Evolutionary conservation across 2,797 vertebrate genomes (phyloP), one percentile per base, ranked within the genome.

Genomic region (Hydrocynus forskahlii): DNA sequence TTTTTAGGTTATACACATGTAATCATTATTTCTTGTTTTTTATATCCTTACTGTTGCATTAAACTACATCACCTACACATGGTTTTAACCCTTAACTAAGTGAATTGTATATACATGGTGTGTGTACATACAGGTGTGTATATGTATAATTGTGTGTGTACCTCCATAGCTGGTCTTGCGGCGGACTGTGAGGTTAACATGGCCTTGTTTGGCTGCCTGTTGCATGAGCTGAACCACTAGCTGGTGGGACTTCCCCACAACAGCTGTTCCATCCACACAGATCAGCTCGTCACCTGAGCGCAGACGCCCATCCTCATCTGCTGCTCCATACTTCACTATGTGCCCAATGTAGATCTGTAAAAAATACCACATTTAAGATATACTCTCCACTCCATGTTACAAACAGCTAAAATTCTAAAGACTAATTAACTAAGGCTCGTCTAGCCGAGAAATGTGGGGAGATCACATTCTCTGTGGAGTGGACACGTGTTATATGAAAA

Each of bases 221-320:
- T 99, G 98, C 98, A 99, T 99, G 84, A 99, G 96, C 91, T 99
- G 97, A 82, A 99, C 97, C 82, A 99, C 98, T 84, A 99, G 95
- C 93, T 99, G 98, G 91, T 99, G 98, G 14, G 98, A 99, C 83
- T 99, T 99, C 67, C 98, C 98, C 52, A 99, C 97, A 66, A 99
- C 98, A 0, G 97, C 96, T 0, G 98, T 99, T 83, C 98, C 98
- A 40, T 99, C 98, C 90, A 99, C 98, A 12, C 97, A 99, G 91
- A 97, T 97, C 80, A 99, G 95, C 86, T 99, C 98, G 54, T 99
- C 98, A 0, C 98, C 98, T 0, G 98, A 99, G 21, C 97, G 94
- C 88, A 99, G 95, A 62, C 98, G 97, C 17, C 98, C 97, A 0
- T 99, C 98, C 2, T 98, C 97, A 72, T 99, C 98, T 19, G 98